A percentile compares a stretch with the other conserved stretches of the same genome.
These are phyloP conservation scores for Sebastiscus tertius DNA, from an alignment of 2,797 vertebrate species.

Conservation along the genomic window DNA sequence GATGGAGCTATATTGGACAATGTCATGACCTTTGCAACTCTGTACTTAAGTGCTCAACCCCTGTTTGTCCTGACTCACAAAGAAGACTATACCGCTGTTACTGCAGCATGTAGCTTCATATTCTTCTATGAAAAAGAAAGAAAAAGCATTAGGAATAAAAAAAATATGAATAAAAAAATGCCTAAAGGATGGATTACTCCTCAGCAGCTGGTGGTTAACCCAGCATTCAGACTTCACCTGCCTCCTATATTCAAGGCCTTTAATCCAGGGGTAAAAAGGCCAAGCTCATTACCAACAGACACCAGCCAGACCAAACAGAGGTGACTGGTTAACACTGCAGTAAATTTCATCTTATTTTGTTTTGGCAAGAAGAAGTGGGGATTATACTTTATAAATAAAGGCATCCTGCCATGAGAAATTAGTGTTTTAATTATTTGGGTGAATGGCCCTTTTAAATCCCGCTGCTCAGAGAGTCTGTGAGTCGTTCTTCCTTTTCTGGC, in stretches of 20 bases:
- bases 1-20: conserved; percentile 42
- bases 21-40: conserved; percentile 37
- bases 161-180: neutral
- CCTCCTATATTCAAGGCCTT: conserved; percentile 21
- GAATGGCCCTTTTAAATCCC: conserved; percentile 51
- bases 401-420: conserved; percentile 30
- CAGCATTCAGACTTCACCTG: conserved; percentile 26
- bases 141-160: neutral
- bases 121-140: neutral
- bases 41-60: conserved; percentile 1
- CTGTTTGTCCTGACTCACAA: neutral
- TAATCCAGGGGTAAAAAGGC: conserved; percentile 56
- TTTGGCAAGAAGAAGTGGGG: neutral
- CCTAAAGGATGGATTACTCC: neutral
- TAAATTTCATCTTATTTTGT: neutral
- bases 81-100: neutral
- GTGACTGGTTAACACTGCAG: neutral
- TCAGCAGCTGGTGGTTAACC: conserved; percentile 26
- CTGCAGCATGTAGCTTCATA: neutral
- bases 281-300: conserved; percentile 56
- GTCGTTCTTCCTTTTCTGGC: conserved; percentile 60
- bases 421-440: conserved; percentile 41
- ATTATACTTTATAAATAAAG: conserved; percentile 41
- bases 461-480: conserved; percentile 43
- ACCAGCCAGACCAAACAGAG: conserved; percentile 28